phyloP scores from a whole-genome alignment of 2,888 invertebrate species.

The Euspilapteryx auroguttella region DNA sequence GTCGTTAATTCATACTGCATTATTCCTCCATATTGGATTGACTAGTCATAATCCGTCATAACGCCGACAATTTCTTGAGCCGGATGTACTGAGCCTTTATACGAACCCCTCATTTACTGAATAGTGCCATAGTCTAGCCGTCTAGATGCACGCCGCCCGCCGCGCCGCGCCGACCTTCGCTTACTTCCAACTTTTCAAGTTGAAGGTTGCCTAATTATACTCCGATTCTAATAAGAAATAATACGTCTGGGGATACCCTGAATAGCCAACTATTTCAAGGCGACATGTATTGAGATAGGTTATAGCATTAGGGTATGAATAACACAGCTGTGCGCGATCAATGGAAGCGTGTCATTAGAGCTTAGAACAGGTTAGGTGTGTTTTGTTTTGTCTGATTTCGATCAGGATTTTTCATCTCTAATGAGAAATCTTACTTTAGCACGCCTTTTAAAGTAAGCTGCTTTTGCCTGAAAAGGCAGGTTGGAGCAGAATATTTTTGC shows the following conservation, averaged over 20 bases:
- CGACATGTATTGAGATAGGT: constrained; percentile 5
- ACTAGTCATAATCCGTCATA: too few relatives aligned
- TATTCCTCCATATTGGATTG: too few relatives aligned
- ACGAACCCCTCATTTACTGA: too few relatives aligned
- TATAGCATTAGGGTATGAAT: constrained; percentile 1
- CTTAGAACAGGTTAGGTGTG: constrained; percentile 1
- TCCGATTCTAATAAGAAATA: constrained; percentile 23
- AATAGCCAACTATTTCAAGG: constrained; percentile 4
- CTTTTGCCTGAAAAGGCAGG: too few relatives aligned
- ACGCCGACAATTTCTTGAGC: too few relatives aligned
- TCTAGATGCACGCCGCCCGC: constrained; percentile 38
- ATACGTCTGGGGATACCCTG: constrained; percentile 10
- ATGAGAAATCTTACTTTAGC: too few relatives aligned
- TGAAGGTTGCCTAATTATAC: constrained; percentile 43
- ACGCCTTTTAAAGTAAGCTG: too few relatives aligned
- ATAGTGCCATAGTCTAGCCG: constrained; percentile 25
- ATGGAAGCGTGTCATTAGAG: background rate
- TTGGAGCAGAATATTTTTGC: too few relatives aligned
- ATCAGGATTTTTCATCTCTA: too few relatives aligned
- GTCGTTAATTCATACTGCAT: too few relatives aligned
- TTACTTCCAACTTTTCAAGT: constrained; percentile 45
- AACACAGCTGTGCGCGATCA: background rate
- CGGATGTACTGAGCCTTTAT: too few relatives aligned
- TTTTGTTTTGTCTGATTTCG: constrained; percentile 1
- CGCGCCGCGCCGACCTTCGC: constrained; percentile 39